Base-by-base conservation (phyloP, 2,888 invertebrate genomes). In the Drosophila mulleri region DNA sequence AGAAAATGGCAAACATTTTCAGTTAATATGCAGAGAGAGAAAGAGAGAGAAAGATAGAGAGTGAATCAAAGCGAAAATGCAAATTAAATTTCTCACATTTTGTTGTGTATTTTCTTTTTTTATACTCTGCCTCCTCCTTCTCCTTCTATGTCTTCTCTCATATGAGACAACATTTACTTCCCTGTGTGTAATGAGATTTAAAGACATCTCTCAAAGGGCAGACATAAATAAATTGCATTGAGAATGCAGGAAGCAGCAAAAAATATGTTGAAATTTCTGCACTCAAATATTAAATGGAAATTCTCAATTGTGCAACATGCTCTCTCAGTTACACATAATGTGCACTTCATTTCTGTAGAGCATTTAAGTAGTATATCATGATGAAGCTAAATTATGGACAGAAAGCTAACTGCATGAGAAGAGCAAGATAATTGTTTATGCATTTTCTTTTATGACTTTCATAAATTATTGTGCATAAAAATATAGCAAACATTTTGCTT, bases 11-110 rank as follows among this genome's bases (percentile, higher is more conserved):
- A 23, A 18, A 37, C 45, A 71, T 60, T 78, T 66, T 57, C 60
- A 62, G 52, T 73, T 67, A 78, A 78, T 67, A 67, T 69, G 57
- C 53, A 60, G 47, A 45, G 26, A 14, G 41, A 39, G 39, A 16
- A 7, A 39, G 39, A 62, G 53, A 50, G 32, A 78, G n/a, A 41
- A n/a, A 37, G 14, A 16, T 7, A 39, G 16, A 62, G 50, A 50
- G 32, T 11, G 61, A 82, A 75, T 70, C 70, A 87, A 84, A 82
- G 67, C 52, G 35, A 62, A 59, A 57, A 37, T 23, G 23, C 32
- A 81, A 82, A 81, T 74, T 67, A 57, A 59, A 78, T 61, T 61
- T 76, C 66, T 23, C 29, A 12, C 18, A 3, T 44, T 48, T 37
- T 20, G 9, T 8, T 14, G 2, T 8, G 11, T 7, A 26, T 26